These are phyloP conservation scores for Remorina albescens DNA, from an alignment of 2,797 vertebrate species.

Conservation along the genomic window DNA sequence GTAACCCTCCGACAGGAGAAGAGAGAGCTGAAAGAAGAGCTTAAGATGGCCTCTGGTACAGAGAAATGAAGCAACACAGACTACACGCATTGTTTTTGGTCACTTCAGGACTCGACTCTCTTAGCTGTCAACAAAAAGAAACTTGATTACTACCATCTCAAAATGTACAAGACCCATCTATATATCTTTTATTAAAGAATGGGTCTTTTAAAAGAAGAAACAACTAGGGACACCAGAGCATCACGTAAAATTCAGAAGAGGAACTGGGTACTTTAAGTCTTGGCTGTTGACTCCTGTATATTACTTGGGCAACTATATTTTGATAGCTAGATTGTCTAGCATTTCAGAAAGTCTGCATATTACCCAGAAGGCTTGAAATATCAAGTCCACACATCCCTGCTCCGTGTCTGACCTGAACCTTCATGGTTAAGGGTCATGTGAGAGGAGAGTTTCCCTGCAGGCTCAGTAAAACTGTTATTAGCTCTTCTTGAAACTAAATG, in stretches of 20 bases:
- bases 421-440: conserved; percentile 37
- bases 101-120: not conserved
- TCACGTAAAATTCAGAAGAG: not conserved
- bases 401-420: conserved; percentile 39
- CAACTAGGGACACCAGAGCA: not conserved
- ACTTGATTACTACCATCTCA: not conserved
- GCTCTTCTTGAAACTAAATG: conserved; percentile 38
- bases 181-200: not conserved
- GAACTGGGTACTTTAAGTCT: not conserved
- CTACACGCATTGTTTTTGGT: not conserved
- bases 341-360: conserved; percentile 13
- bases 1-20: conserved; percentile 89
- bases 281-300: not conserved
- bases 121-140: too few species aligned
- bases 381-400: conserved; percentile 2
- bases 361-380: conserved; percentile 5
- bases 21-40: conserved; percentile 88
- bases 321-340: not conserved
- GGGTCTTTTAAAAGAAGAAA: not conserved
- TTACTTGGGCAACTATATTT: conserved; percentile 12
- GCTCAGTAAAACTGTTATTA: conserved; percentile 36
- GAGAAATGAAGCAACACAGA: conserved; percentile 10
- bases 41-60: conserved; percentile 88
- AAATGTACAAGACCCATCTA: not conserved
- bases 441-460: conserved; percentile 37